Evolutionary conservation across 2,888 invertebrate species (phyloP), one percentile per base, ranked within the genome.

Genomic region (Latrodectus hesperus): DNA sequence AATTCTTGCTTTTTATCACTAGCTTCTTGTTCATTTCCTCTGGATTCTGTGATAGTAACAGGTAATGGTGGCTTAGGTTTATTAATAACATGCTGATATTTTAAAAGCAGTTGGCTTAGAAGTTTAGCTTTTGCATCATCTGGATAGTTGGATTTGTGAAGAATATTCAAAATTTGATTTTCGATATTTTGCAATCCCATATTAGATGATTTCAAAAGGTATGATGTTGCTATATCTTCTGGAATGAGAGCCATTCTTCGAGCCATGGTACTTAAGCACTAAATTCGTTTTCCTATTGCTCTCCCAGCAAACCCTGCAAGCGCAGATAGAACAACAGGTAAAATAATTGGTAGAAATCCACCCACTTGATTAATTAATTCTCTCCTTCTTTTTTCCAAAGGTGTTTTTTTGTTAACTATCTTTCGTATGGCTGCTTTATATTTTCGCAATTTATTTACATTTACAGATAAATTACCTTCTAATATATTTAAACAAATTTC

Each of bases 321-420:
- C n/a, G n/a, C n/a, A n/a, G n/a, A n/a, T n/a, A n/a, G n/a, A n/a
- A n/a, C n/a, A n/a, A n/a, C n/a, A n/a, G n/a, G n/a, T n/a, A n/a
- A n/a, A 85, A 22, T 16, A 64, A 65, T 12, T 9, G 68, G 81
- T 71, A 87, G 22, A 38, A 82, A 87, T 0, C 82, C 82, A 22
- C 87, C 81, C 0, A n/a, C 68, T 51, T 87, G 87, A 0, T 70
- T 77, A 14, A 26, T 71, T 71, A 71, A 87, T 99, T 82, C 17
- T 67, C 22, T 71, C 52, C 51, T 52, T 6, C 16, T 17, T 70
- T 64, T 67, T 60, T 77, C 16, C 51, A 11, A 16, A 16, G 53
- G 26, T 55, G 16, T 55, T 53, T 53, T 17, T 38, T 38, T 38
- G n/a, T 38, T 75, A 10, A 5, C 60, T 16, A 73, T 16, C 12